A percentile compares a stretch with the other conserved stretches of the same genome.
Conservation (phyloP, 2,888 invertebrate genomes). For the Andrena bucephala region DNA sequence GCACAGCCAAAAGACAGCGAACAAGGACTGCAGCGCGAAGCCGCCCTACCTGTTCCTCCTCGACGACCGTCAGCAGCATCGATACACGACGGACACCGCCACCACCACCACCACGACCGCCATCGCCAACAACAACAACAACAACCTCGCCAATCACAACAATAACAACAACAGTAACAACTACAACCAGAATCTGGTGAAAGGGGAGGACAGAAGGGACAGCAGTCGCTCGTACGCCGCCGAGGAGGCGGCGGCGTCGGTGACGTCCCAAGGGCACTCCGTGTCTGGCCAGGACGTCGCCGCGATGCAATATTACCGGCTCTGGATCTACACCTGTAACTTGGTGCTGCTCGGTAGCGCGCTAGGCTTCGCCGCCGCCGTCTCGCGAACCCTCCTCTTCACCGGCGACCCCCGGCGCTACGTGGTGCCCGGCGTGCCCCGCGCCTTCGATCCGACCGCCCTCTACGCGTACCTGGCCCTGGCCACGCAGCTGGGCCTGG, state of each 20-base stretch:
- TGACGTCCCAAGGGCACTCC: conserved; percentile 72
- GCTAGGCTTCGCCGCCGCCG: conserved; percentile 92
- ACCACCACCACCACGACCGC: conserved; percentile 60
- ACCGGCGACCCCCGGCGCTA: conserved; percentile 89
- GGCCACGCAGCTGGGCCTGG: conserved; percentile 89
- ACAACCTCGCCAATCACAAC: conserved; percentile 63
- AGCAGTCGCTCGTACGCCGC: conserved; percentile 58
- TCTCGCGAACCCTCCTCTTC: conserved; percentile 88
- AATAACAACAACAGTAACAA: conserved; percentile 67
- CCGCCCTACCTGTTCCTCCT: conserved; percentile 81
- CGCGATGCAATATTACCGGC: conserved; percentile 93
- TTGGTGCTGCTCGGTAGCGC: conserved; percentile 94
- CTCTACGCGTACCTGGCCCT: conserved; percentile 94
- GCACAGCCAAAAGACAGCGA: conserved; percentile 82
- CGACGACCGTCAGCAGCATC: conserved; percentile 74
- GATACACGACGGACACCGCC: conserved; percentile 62
- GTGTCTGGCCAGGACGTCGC: conserved; percentile 87
- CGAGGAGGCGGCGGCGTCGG: conserved; percentile 73
- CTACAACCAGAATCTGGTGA: conserved; percentile 56
- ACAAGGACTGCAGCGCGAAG: conserved; percentile 78
- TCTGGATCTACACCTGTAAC: conserved; percentile 97
- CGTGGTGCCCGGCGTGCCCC: conserved; percentile 90
- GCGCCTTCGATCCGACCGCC: conserved; percentile 92
- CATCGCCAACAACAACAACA: conserved; percentile 59
- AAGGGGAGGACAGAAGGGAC: conserved; percentile 52